Evolutionary conservation across 2,888 invertebrate genomes (phyloP).

Genomic region (Choreutis nemorana): DNA sequence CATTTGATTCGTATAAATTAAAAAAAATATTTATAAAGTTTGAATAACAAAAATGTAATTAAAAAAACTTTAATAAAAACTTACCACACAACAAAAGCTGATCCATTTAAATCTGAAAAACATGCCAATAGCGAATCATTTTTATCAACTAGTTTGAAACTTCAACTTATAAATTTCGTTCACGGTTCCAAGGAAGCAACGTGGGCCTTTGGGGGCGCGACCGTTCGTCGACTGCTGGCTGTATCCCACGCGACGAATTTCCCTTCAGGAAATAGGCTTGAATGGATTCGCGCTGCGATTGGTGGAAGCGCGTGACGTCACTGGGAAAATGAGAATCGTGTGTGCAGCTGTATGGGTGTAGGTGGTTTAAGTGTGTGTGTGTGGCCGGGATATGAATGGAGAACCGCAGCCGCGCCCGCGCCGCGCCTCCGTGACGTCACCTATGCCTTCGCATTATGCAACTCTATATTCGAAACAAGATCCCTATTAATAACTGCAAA

Average conservation of each 20-base stretch:
- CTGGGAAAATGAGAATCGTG: slow-evolving; percentile 70
- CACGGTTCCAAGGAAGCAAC: slow-evolving; percentile 15
- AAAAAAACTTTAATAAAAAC: too few species aligned
- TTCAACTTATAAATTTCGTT: slow-evolving; percentile 5
- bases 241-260: slow-evolving; percentile 53
- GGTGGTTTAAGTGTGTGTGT: slow-evolving; percentile 27
- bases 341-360: slow-evolving; percentile 40
- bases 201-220: slow-evolving; percentile 34
- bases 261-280: slow-evolving; percentile 69
- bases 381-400: slow-evolving; percentile 43
- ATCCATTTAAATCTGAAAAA: too few species aligned
- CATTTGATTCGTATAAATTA: too few species aligned
- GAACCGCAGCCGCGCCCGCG: slow-evolving; percentile 44
- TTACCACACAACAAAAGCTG: too few species aligned
- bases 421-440: slow-evolving; percentile 56
- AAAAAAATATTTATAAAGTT: too few species aligned
- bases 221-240: slow-evolving; percentile 49
- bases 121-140: slow-evolving; percentile 5
- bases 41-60: too few species aligned
- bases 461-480: slow-evolving; percentile 35
- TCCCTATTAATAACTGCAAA: slow-evolving; percentile 32
- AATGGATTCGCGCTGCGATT: slow-evolving; percentile 73
- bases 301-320: slow-evolving; percentile 75
- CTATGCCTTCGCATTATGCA: slow-evolving; percentile 41
- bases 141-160: background rate